Percentiles rank a stretch among this genome's conserved stretches.
Evolutionary conservation across 2,113 vertebrate genomes (phyloP).

Genomic region (Aix galericulata): DNA sequence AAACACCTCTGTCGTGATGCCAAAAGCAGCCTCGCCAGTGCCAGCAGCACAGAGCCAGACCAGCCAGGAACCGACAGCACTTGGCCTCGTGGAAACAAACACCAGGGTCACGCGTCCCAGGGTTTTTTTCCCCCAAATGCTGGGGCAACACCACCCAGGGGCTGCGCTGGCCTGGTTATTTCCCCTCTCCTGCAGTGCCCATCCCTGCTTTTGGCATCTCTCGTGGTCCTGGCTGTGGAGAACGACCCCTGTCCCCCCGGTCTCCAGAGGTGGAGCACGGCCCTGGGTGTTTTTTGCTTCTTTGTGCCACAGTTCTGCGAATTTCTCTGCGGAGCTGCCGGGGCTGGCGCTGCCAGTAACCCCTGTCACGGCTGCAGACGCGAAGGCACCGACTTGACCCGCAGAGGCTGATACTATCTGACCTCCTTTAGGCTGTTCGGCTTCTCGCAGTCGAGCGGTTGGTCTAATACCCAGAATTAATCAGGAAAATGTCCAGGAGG

Average conservation of each 20-base stretch:
- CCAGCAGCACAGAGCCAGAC: no score
- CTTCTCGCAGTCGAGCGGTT: fast-evolving
- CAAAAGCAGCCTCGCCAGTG: background rate
- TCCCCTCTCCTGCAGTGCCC: background rate
- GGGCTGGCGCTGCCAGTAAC: background rate
- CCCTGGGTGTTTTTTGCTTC: background rate
- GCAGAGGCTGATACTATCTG: constrained; percentile 11
- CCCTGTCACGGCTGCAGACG: background rate
- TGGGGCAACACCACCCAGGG: background rate
- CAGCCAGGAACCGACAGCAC: background rate
- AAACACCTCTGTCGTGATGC: fast-evolving
- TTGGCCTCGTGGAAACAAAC: background rate
- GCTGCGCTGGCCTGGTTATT: background rate
- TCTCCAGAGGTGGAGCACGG: no score
- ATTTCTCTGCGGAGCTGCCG: background rate
- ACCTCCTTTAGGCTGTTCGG: background rate
- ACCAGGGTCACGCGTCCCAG: background rate
- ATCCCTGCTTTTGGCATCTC: background rate
- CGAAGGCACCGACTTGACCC: background rate
- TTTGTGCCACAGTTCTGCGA: background rate
- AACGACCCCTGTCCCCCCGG: background rate
- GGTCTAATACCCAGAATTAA: constrained; percentile 18
- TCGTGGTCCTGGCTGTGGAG: background rate
- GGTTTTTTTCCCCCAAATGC: background rate
- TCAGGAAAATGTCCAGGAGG: background rate